These are phyloP conservation scores for Caenorhabditis drosophilae DNA, from an alignment of 2,888 invertebrate genomes.

Conservation along the genomic window DNA sequence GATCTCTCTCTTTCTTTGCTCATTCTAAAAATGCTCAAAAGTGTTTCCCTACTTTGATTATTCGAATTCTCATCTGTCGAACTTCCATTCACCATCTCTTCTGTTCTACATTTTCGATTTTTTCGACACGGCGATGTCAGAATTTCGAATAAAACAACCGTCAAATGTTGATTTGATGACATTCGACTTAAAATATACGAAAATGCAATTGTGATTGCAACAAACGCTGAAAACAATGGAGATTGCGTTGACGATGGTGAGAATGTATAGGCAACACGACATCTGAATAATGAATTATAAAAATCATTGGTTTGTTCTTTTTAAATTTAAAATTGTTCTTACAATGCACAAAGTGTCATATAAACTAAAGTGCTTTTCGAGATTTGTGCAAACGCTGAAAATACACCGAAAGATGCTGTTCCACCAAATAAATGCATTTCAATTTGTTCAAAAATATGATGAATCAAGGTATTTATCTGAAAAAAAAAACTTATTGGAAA, in stretches of 20 bases:
- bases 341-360: constrained; percentile 23
- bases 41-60: too few relatives aligned
- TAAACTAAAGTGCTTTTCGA: constrained; percentile 72
- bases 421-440: constrained; percentile 76
- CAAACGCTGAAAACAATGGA: constrained; percentile 86
- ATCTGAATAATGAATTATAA: constrained; percentile 13
- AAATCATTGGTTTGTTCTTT: too few relatives aligned
- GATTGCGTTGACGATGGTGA: constrained; percentile 61
- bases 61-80: neutral
- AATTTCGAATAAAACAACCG: constrained; percentile 30
- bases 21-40: too few relatives aligned
- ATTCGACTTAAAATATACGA: constrained; percentile 85
- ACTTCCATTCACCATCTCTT: neutral
- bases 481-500: constrained; percentile 8
- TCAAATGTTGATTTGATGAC: constrained; percentile 50
- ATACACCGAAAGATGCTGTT: constrained; percentile 76
- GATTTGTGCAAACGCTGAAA: constrained; percentile 42
- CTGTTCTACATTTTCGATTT: constrained; percentile 3
- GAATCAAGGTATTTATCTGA: constrained; percentile 86
- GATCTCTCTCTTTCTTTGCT: neutral
- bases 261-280: constrained; percentile 31
- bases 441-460: constrained; percentile 92
- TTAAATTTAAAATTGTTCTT: constrained; percentile 5
- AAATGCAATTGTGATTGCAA: constrained; percentile 79
- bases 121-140: constrained; percentile 18